These are phyloP conservation scores for Lithobius niger DNA, from an alignment of 1,140 invertebrate species.

Conservation along the genomic window DNA sequence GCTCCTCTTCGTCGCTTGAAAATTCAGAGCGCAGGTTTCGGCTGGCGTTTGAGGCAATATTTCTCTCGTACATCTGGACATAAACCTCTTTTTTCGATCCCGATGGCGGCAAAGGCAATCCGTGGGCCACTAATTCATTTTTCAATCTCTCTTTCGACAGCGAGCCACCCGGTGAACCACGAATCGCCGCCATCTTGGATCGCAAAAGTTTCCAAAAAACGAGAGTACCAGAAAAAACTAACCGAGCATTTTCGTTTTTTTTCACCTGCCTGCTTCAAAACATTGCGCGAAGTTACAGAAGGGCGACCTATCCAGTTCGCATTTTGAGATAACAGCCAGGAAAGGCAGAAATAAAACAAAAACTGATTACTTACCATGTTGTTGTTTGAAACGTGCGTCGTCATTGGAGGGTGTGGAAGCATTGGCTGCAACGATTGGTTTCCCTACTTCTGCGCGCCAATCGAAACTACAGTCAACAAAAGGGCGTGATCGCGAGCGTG, in stretches of 20 bases:
- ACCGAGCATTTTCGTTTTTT: no score
- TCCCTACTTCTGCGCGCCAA: no score
- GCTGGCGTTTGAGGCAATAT: not conserved
- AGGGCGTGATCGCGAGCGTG: no score
- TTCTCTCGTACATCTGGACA: not conserved
- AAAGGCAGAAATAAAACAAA: not conserved
- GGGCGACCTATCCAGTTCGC: not conserved
- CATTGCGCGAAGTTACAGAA: not conserved
- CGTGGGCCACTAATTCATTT: slow-evolving; percentile 1
- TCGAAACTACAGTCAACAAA: no score
- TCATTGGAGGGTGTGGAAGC: no score
- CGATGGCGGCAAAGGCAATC: not conserved
- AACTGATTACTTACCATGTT: no score
- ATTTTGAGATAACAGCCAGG: not conserved
- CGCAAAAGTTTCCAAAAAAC: no score
- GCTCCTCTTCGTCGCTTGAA: slow-evolving; percentile 6
- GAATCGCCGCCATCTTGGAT: no score
- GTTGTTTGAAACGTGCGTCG: no score
- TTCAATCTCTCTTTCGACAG: slow-evolving; percentile 3
- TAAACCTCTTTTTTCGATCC: slow-evolving; percentile 3
- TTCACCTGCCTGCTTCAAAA: no score
- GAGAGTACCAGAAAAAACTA: no score
- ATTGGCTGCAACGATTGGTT: no score
- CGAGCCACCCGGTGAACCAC: not conserved
- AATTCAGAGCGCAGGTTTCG: not conserved